phyloP scores from a whole-genome alignment of 53 echinoderm and acorn worm genomes.

The Patiria pectinifera region DNA sequence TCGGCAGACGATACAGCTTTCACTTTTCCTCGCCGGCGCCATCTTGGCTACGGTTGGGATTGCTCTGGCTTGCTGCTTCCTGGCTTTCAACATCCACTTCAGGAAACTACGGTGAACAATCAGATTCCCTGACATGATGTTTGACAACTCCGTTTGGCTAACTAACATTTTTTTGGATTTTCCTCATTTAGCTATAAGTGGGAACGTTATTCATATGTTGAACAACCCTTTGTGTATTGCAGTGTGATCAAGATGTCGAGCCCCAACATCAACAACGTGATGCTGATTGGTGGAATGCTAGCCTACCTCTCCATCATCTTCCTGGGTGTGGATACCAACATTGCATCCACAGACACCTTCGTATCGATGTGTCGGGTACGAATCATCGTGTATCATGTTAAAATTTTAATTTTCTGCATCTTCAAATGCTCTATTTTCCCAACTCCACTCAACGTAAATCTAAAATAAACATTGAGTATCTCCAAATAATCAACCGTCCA shows the following conservation, averaged over 20 bases:
- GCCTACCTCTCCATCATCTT: no score
- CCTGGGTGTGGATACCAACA: no score
- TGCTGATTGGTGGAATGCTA: no score
- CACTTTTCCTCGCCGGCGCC: slow-evolving; percentile 73
- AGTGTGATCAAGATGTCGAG: slow-evolving; percentile 98
- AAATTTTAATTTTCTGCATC: neutral
- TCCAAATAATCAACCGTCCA: no score
- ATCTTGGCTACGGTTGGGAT: slow-evolving; percentile 70
- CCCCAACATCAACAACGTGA: slow-evolving; percentile 88
- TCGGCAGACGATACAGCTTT: slow-evolving; percentile 63
- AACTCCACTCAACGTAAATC: no score
- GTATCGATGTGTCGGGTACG: slow-evolving; percentile 82
- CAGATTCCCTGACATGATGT: neutral
- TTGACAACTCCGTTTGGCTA: neutral
- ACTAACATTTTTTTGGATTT: no score
- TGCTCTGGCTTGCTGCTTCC: slow-evolving; percentile 78
- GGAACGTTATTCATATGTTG: no score
- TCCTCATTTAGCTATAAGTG: no score
- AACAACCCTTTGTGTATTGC: neutral
- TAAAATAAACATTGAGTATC: no score
- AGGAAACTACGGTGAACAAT: slow-evolving; percentile 71
- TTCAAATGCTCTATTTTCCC: no score
- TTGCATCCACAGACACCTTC: slow-evolving; percentile 53
- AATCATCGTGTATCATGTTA: neutral
- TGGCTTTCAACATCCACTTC: slow-evolving; percentile 87